Evolutionary conservation across 2,888 invertebrate genomes (phyloP).

Genomic region (Stegophylla sp.): DNA sequence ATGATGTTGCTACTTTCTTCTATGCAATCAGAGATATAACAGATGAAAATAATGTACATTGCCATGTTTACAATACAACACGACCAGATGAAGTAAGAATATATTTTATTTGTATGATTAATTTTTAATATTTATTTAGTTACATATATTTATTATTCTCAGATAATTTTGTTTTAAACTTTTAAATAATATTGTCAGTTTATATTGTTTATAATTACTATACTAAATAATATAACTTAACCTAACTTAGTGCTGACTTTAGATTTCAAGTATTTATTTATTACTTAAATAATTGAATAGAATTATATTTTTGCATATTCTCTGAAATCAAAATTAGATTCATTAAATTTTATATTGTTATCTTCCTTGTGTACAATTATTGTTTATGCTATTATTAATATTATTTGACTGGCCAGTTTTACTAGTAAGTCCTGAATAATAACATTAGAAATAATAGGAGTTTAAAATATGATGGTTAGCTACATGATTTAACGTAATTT

Average conservation of each 20-base stretch:
- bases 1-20: conserved; percentile 67
- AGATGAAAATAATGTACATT: conserved; percentile 76
- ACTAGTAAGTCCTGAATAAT: background rate
- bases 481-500: conserved; percentile 30
- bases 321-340: too few relatives aligned
- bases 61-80: conserved; percentile 75
- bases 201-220: too few relatives aligned
- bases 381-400: background rate
- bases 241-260: too few relatives aligned
- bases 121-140: background rate
- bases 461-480: conserved; percentile 29
- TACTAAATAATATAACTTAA: too few relatives aligned
- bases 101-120: conserved; percentile 18
- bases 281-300: too few relatives aligned
- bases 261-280: too few relatives aligned
- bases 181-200: too few relatives aligned
- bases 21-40: conserved; percentile 75
- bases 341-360: background rate
- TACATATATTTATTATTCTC: too few relatives aligned
- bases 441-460: conserved; percentile 47
- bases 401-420: conserved; percentile 26
- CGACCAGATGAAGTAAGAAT: conserved; percentile 74
- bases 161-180: too few relatives aligned
- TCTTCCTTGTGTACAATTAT: background rate
- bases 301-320: too few relatives aligned